Percentiles rank a stretch among this genome's conserved stretches.
Conservation (phyloP, 2,797 vertebrate genomes). For the Cossypha polioptera region DNA sequence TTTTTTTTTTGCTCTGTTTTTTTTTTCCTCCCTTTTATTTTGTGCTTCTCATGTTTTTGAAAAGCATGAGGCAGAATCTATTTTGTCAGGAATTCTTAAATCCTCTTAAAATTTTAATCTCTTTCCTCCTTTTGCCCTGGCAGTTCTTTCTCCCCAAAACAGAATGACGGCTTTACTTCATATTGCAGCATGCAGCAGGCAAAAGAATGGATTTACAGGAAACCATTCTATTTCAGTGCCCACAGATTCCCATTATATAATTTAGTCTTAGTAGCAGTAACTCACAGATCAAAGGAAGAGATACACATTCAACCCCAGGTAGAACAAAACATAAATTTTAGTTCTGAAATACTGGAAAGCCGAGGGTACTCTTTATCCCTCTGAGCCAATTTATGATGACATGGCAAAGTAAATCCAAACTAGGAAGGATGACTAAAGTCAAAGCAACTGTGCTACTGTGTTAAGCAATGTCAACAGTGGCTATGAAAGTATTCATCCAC, state of each 20-base stretch:
- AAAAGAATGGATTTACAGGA: not conserved
- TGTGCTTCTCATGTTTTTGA: not conserved
- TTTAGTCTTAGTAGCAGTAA: not conserved
- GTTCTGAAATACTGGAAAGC: not conserved
- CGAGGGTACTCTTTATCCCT: not conserved
- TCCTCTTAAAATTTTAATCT: not conserved
- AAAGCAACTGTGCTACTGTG: constrained; percentile 41
- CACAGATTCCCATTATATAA: not conserved
- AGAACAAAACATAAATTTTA: not conserved
- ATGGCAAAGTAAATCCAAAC: not conserved
- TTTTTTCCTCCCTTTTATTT: not conserved
- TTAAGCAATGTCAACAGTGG: constrained; percentile 46
- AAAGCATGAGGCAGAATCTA: not conserved
- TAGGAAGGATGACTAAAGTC: constrained; percentile 49
- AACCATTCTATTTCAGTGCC: not conserved
- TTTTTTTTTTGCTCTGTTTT: not conserved
- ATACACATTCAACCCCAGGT: not conserved
- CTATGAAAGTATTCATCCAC: not conserved
- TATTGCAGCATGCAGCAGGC: not conserved
- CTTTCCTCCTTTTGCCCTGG: not conserved
- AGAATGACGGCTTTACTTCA: not conserved
- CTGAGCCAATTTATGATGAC: constrained; percentile 1
- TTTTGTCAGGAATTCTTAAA: constrained; percentile 4
- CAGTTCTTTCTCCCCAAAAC: not conserved
- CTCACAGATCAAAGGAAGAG: not conserved